Evolutionary conservation across 2,888 invertebrate species (phyloP).

Genomic region (Julus scandinavius): DNA sequence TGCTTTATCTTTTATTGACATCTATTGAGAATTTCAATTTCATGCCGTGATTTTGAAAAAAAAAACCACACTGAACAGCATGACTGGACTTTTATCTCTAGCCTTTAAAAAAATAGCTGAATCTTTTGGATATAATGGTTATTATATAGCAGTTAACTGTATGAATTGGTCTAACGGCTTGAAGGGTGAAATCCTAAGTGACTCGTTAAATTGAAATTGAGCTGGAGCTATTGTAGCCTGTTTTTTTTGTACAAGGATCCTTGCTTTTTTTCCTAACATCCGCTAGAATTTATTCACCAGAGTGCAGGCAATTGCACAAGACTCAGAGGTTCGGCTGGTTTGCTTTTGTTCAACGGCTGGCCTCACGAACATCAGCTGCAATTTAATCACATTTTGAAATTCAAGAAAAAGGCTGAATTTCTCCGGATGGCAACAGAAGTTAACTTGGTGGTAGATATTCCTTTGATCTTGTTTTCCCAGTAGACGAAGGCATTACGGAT

Average conservation of each 20-base stretch:
- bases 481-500: neutral
- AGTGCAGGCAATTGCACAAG: too few species aligned
- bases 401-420: neutral
- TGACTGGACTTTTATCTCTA: neutral
- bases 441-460: neutral
- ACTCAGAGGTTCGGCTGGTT: too few species aligned
- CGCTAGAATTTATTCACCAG: too few species aligned
- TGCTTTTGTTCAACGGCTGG: too few species aligned
- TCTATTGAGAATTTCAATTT: neutral
- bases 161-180: too few species aligned
- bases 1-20: conserved; percentile 1
- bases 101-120: neutral
- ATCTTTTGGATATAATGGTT: neutral
- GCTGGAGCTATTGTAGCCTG: neutral
- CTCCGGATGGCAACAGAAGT: neutral
- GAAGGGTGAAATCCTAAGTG: neutral
- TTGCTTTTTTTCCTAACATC: neutral
- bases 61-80: too few species aligned
- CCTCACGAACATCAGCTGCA: neutral
- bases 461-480: neutral
- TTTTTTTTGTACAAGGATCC: neutral
- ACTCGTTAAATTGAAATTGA: neutral
- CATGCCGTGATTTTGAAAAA: neutral
- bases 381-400: neutral
- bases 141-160: neutral